phyloP scores from a whole-genome alignment of 2,888 invertebrate genomes.

The Drosophila aldrichi region DNA sequence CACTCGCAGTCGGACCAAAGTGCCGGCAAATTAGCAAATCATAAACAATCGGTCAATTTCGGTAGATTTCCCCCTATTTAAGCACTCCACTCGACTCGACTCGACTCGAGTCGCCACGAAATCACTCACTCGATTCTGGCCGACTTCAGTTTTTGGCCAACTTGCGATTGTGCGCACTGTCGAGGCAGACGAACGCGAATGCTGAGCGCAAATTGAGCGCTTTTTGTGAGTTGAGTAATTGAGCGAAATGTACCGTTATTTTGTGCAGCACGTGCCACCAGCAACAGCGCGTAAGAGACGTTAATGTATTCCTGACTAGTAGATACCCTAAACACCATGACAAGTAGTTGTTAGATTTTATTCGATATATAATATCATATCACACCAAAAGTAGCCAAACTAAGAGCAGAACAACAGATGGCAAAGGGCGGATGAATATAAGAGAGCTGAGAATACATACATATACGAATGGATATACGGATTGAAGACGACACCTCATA shows the following conservation, averaged over 20 bases:
- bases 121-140: slow-evolving; percentile 15
- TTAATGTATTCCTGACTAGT: neutral
- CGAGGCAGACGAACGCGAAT: neutral
- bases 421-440: too few species aligned
- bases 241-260: slow-evolving; percentile 51
- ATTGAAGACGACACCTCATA: too few species aligned
- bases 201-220: slow-evolving; percentile 1
- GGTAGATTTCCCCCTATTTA: slow-evolving; percentile 36
- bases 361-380: too few species aligned
- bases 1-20: slow-evolving; percentile 8
- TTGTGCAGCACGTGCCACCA: slow-evolving; percentile 27
- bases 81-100: slow-evolving; percentile 11
- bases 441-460: too few species aligned
- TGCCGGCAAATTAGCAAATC: slow-evolving; percentile 45
- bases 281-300: neutral
- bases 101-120: too few species aligned
- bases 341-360: too few species aligned
- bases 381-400: too few species aligned
- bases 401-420: too few species aligned
- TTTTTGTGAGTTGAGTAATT: slow-evolving; percentile 14
- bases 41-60: slow-evolving; percentile 32
- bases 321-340: neutral
- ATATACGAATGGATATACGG: too few species aligned
- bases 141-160: slow-evolving; percentile 9
- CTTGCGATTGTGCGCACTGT: slow-evolving; percentile 43